phyloP scores from a whole-genome alignment of 2,888 invertebrate genomes.

The Cecidostiba fungosa region DNA sequence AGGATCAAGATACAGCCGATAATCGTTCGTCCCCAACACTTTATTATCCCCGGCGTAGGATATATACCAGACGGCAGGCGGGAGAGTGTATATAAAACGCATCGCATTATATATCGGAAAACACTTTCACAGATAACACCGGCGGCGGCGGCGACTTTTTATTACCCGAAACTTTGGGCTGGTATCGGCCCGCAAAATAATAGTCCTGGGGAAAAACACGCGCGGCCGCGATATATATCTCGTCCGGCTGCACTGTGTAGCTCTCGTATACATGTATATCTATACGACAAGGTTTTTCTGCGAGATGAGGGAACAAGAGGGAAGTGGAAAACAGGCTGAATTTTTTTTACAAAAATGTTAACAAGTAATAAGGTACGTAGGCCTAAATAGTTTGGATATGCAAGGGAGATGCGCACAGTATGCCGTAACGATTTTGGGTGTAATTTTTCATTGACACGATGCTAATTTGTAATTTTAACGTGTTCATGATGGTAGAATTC shows the following conservation, averaged over 20 bases:
- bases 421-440: too few species aligned
- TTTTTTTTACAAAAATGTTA: too few species aligned
- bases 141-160: constrained; percentile 16
- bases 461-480: too few species aligned
- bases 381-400: too few species aligned
- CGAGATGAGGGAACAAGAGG: too few species aligned
- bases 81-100: constrained; percentile 34
- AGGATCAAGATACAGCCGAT: constrained; percentile 54
- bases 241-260: not conserved
- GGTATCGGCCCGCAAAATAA: constrained; percentile 51
- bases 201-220: constrained; percentile 20
- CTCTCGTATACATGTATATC: not conserved
- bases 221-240: not conserved
- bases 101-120: constrained; percentile 61
- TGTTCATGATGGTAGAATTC: too few species aligned
- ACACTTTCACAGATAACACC: constrained; percentile 59
- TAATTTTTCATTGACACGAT: too few species aligned
- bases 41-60: constrained; percentile 35
- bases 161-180: constrained; percentile 37
- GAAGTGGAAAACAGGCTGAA: too few species aligned
- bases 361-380: too few species aligned
- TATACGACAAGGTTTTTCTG: not conserved
- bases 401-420: too few species aligned
- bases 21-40: constrained; percentile 38
- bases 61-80: not conserved